Evolutionary conservation across 2,888 invertebrate species (phyloP).

Genomic region (Ceraclea dissimilis): DNA sequence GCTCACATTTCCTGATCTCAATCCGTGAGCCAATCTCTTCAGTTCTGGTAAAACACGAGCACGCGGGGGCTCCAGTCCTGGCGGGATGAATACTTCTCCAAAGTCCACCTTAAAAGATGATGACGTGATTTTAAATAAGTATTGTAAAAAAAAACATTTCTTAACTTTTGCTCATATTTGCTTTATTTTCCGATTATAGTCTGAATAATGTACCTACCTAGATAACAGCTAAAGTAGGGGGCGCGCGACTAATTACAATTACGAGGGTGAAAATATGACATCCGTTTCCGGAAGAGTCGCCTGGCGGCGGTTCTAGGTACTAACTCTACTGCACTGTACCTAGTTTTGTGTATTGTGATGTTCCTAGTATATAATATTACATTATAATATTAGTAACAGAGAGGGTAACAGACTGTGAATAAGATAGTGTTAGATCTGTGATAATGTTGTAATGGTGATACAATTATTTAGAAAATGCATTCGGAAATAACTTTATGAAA

Average conservation of each 20-base stretch:
- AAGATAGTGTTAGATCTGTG: no score
- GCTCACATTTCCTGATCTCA: slow-evolving; percentile 85
- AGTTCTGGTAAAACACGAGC: slow-evolving; percentile 79
- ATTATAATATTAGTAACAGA: neutral
- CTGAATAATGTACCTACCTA: no score
- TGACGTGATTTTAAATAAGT: no score
- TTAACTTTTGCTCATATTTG: no score
- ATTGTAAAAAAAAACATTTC: no score
- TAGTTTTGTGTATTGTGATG: neutral
- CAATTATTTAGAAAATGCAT: no score
- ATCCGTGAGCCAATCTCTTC: slow-evolving; percentile 77
- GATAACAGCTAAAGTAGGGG: no score
- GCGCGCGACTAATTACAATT: neutral
- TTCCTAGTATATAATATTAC: neutral
- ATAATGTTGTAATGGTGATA: no score
- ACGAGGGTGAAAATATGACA: neutral
- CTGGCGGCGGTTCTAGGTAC: slow-evolving; percentile 6
- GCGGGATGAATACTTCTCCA: slow-evolving; percentile 76
- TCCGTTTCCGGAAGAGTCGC: slow-evolving; percentile 6
- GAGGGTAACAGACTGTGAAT: neutral
- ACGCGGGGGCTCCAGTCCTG: slow-evolving; percentile 69
- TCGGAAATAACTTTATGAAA: no score
- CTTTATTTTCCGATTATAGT: no score
- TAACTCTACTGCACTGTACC: no score
- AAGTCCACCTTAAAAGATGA: slow-evolving; percentile 78